These are phyloP conservation scores for Drosophila azteca DNA, from an alignment of 1,140 invertebrate genomes.

Conservation along the genomic window DNA sequence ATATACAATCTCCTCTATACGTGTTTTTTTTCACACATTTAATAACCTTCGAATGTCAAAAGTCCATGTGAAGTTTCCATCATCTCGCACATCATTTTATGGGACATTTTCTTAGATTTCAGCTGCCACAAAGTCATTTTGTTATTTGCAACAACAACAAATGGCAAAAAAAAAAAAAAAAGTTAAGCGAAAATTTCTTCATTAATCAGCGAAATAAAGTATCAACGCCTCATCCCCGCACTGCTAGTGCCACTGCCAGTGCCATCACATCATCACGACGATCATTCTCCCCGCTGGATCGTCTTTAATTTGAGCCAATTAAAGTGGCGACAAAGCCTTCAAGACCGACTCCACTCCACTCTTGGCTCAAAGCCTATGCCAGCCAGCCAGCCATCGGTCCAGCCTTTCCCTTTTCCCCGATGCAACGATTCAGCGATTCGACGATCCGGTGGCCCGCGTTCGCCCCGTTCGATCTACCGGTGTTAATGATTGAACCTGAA, in stretches of 20 bases:
- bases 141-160: slow-evolving; percentile 5
- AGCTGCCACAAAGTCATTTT: slow-evolving; percentile 45
- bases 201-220: slow-evolving; percentile 62
- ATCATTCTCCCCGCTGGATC: slow-evolving; percentile 6
- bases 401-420: slow-evolving; percentile 61
- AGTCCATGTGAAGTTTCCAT: background rate
- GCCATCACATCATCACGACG: too few species aligned
- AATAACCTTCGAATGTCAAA: too few species aligned
- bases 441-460: too few species aligned
- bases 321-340: slow-evolving; percentile 50
- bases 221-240: slow-evolving; percentile 17
- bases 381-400: too few species aligned
- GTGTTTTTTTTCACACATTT: background rate
- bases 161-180: too few species aligned
- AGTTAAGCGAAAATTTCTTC: too few species aligned
- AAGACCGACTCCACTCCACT: slow-evolving; percentile 1
- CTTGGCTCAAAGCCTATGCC: slow-evolving; percentile 19
- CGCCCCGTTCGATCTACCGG: slow-evolving; percentile 9
- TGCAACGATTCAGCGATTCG: too few species aligned
- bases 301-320: slow-evolving; percentile 63
- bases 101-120: slow-evolving; percentile 59
- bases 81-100: slow-evolving; percentile 47
- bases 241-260: background rate
- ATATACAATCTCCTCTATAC: too few species aligned
- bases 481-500: slow-evolving; percentile 70